phyloP scores from a whole-genome alignment of 2,113 vertebrate species.

The Oncorhynchus masou region DNA sequence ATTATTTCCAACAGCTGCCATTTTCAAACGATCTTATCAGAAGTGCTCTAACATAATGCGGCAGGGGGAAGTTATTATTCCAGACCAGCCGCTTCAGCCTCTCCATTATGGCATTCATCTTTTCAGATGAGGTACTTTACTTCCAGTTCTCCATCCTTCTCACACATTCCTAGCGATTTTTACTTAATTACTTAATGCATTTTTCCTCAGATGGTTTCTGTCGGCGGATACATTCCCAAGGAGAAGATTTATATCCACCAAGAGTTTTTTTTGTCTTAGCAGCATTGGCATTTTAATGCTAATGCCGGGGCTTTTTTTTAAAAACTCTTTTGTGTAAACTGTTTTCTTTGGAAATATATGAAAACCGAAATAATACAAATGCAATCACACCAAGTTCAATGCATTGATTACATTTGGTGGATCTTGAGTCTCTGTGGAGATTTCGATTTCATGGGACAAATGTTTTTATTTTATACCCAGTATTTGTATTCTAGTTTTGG shows the following conservation, averaged over 20 bases:
- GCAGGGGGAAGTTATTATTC: constrained; percentile 79
- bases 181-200: constrained; percentile 65
- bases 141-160: constrained; percentile 41
- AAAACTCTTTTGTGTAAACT: constrained; percentile 40
- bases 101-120: constrained; percentile 68
- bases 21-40: constrained; percentile 83
- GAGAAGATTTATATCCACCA: constrained; percentile 54
- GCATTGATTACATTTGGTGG: constrained; percentile 46
- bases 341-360: not conserved
- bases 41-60: constrained; percentile 75
- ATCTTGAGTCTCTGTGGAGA: not conserved
- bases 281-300: constrained; percentile 55
- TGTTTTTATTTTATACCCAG: too few relatives aligned
- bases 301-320: constrained; percentile 47
- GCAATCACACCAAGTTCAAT: constrained; percentile 56
- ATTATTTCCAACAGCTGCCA: constrained; percentile 92
- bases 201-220: constrained; percentile 43
- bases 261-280: constrained; percentile 54
- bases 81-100: constrained; percentile 66
- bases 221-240: constrained; percentile 47
- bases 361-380: constrained; percentile 45
- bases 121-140: constrained; percentile 56
- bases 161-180: constrained; percentile 45
- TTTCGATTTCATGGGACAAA: too few relatives aligned
- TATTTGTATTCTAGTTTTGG: too few relatives aligned